phyloP scores from a whole-genome alignment of 2,888 invertebrate species.

The Acholoe squamosa region DNA sequence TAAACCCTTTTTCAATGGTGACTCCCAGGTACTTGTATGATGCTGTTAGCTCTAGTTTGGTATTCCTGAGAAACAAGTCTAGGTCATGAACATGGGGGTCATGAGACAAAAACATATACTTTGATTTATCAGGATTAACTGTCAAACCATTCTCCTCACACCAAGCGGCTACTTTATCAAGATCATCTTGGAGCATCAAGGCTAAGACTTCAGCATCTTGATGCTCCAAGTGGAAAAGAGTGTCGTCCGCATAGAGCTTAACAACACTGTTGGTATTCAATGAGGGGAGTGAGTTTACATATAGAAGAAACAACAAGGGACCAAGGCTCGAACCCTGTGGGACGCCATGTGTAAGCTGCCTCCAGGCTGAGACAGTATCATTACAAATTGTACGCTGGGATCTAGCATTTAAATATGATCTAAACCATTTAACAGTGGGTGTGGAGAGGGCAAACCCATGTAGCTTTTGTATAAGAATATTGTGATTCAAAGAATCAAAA shows the following conservation, averaged over 20 bases:
- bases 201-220: too few species aligned
- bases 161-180: background rate
- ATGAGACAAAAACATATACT: background rate
- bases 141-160: background rate
- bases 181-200: background rate
- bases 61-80: too few species aligned
- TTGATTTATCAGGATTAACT: background rate
- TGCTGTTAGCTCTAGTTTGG: too few species aligned
- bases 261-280: background rate
- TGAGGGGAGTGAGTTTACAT: background rate
- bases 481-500: too few species aligned
- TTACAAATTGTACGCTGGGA: background rate
- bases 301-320: background rate
- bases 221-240: background rate
- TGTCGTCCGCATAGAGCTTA: conserved; percentile 1
- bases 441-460: background rate
- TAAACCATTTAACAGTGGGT: background rate
- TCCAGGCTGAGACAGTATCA: background rate
- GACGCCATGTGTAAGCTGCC: background rate
- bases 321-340: background rate
- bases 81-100: too few species aligned
- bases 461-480: background rate
- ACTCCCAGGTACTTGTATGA: background rate
- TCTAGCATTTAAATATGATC: background rate
- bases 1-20: background rate